Evolutionary conservation across 1,140 invertebrate genomes (phyloP), one percentile per base, ranked within the genome.

Genomic region (Bombus pascuorum): DNA sequence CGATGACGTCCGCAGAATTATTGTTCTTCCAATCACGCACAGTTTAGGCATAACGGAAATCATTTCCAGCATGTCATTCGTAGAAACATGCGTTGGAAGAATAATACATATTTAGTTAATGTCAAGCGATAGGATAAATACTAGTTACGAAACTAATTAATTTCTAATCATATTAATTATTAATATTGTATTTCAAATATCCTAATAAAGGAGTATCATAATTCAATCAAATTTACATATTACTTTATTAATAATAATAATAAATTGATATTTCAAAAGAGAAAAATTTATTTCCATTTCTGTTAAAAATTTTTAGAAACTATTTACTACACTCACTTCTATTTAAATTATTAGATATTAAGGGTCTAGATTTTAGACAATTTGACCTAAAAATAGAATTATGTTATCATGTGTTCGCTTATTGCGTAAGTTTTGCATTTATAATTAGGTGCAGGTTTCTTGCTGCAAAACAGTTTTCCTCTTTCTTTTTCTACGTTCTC

Each of bases 1-100:
- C 34, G 13, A 12, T 78, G 75, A 84, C 82, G 37, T 78, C 12
- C 4, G 22, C 15, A 53, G 28, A 79, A 70, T 72, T 25, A 72
- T 80, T 80, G 25, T 80, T 80, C 22, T 25, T 47, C 76, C 37
- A 22, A 79, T 72, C 76, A 84, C 75, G 83, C 76, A 39, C 10
- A 15, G 1, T n/a, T 22, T 53, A 62, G 3, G 59, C 34, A 15
- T 44, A 78, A 84, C 82, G 82, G 74, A 83, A 71, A 70, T 44
- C 47, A 44, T 78, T 68, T 76, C 15, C 25, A 53, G 47, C 62
- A 6, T n/a, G 18, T 25, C 47, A 25, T 39, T 71, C 47, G 4
- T n/a, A 83, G 28, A 75, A 76, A 37, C 32, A 53, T 28, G 18
- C 59, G 32, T 34, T 42, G 28, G n/a, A 66, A 66, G 39, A 81